A percentile compares a stretch with the other conserved stretches of the same genome.
Evolutionary conservation across 2,113 vertebrate genomes (phyloP).

Genomic region (Hippolais icterina): DNA sequence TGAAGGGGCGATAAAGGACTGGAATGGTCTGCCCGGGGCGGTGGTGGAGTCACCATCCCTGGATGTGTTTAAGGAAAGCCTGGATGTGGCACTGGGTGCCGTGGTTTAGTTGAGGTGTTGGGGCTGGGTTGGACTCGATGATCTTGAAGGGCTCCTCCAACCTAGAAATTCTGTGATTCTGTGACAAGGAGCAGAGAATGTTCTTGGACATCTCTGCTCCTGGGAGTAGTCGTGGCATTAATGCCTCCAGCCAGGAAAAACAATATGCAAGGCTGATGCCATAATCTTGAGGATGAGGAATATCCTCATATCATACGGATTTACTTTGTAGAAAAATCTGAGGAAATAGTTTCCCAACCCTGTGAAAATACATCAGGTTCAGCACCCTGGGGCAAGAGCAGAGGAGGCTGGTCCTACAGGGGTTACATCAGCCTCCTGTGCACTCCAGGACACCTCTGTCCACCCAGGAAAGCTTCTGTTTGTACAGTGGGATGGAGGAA

Average conservation of each 20-base stretch:
- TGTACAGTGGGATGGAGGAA: neutral
- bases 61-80: too few species aligned
- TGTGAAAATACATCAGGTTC: neutral
- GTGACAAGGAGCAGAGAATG: neutral
- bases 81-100: too few species aligned
- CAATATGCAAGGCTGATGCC: neutral
- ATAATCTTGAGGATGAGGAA: neutral
- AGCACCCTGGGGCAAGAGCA: neutral
- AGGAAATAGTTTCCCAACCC: neutral
- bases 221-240: rapidly evolving
- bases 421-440: neutral
- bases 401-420: rapidly evolving
- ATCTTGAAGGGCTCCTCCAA: too few species aligned
- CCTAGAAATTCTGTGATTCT: too few species aligned
- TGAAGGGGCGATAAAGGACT: too few species aligned
- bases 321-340: neutral
- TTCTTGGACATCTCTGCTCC: neutral
- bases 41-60: too few species aligned
- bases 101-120: too few species aligned
- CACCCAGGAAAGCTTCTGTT: neutral
- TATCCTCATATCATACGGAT: too few species aligned
- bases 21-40: too few species aligned
- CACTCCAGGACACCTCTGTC: neutral
- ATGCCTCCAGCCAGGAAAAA: neutral
- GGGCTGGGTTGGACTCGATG: too few species aligned